phyloP scores from a whole-genome alignment of 2,797 vertebrate species.

The Pogoniulus pusillus region DNA sequence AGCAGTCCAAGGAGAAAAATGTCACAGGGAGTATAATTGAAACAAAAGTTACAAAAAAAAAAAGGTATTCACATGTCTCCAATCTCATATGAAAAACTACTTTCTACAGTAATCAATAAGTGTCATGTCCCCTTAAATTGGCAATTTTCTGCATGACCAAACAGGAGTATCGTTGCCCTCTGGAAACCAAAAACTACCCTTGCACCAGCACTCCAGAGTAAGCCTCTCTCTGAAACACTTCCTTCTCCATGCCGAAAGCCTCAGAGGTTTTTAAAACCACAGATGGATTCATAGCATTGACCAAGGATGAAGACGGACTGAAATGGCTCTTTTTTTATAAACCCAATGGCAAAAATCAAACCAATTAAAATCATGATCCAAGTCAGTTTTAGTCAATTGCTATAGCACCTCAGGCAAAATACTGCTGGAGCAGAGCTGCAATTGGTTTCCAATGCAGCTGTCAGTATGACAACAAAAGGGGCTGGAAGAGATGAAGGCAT shows the following conservation, averaged over 20 bases:
- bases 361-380: slow-evolving; percentile 29
- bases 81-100: neutral
- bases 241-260: neutral
- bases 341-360: slow-evolving; percentile 29
- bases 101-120: neutral
- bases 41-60: neutral
- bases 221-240: neutral
- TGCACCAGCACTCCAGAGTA: neutral
- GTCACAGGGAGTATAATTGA: neutral
- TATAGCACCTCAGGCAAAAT: neutral
- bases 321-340: neutral
- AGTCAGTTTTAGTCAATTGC: neutral
- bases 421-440: neutral
- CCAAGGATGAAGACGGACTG: neutral
- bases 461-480: neutral
- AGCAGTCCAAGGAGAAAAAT: neutral
- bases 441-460: neutral
- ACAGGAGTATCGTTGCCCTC: neutral
- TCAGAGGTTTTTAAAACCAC: neutral
- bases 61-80: neutral
- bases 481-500: neutral
- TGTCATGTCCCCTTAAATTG: neutral
- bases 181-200: neutral
- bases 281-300: neutral
- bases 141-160: neutral